Percentiles rank a stretch among this genome's conserved stretches.
These are phyloP conservation scores for Drosophila chauvacae DNA, from an alignment of 1,140 invertebrate species.

Conservation along the genomic window DNA sequence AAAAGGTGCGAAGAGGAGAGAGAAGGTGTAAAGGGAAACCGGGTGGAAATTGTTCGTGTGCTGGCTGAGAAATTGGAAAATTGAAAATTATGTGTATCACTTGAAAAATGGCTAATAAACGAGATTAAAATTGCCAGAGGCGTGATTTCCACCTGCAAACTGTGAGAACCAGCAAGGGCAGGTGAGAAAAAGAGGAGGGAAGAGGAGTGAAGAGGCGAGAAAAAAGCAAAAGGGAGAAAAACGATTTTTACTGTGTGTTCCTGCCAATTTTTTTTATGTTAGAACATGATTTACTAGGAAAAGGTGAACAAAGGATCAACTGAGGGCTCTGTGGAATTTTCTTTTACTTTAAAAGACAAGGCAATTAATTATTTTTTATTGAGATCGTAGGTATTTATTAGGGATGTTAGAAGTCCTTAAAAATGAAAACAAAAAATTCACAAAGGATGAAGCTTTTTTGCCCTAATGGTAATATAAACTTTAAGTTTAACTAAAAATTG, in stretches of 20 bases:
- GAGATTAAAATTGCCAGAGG: constrained; percentile 77
- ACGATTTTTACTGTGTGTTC: constrained; percentile 5
- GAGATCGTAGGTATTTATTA: neutral
- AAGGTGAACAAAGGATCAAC: neutral
- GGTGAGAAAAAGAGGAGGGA: constrained; percentile 2
- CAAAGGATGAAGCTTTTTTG: neutral
- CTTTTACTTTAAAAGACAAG: neutral
- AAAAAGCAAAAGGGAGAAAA: neutral
- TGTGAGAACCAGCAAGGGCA: constrained; percentile 20
- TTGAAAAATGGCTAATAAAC: constrained; percentile 83
- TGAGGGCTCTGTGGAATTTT: neutral
- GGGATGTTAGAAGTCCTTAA: neutral
- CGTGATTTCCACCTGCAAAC: constrained; percentile 63
- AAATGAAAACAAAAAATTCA: neutral
- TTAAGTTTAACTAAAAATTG: neutral
- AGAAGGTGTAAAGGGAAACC: constrained; percentile 15
- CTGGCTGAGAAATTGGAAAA: constrained; percentile 74
- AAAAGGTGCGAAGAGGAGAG: constrained; percentile 7
- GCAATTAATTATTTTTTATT: neutral
- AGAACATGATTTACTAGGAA: constrained; percentile 5
- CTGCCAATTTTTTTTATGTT: constrained; percentile 9
- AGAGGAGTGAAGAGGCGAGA: too few relatives aligned
- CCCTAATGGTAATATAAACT: neutral
- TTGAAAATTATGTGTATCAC: constrained; percentile 81
- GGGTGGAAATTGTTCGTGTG: constrained; percentile 51